These are phyloP conservation scores for Coracopsis vasa DNA, from an alignment of 2,113 vertebrate genomes.

Conservation along the genomic window DNA sequence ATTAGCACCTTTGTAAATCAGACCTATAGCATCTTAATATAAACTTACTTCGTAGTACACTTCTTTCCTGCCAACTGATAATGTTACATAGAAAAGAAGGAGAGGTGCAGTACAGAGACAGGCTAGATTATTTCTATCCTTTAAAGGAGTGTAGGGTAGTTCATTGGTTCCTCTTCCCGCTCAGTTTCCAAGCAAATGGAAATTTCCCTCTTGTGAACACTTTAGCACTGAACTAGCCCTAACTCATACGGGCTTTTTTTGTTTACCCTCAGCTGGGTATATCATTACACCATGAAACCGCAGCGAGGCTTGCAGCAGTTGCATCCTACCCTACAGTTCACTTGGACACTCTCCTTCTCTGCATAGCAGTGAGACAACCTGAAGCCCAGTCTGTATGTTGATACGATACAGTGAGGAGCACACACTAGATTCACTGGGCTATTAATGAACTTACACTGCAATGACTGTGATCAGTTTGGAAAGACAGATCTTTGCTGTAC, in stretches of 20 bases:
- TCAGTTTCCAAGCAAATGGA: neutral
- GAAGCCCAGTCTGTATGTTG: neutral
- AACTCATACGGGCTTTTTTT: rapidly evolving
- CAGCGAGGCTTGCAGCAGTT: neutral
- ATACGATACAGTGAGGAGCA: neutral
- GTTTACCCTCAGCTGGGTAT: neutral
- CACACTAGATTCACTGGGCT: neutral
- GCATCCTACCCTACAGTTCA: rapidly evolving
- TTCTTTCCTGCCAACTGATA: neutral
- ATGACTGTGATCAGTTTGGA: neutral
- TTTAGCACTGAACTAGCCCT: rapidly evolving
- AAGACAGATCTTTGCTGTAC: neutral
- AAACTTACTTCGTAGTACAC: neutral
- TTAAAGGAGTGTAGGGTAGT: neutral
- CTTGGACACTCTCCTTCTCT: neutral
- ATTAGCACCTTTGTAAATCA: neutral
- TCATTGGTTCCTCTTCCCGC: neutral
- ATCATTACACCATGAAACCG: rapidly evolving
- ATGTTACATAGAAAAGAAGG: neutral
- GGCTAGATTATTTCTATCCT: rapidly evolving
- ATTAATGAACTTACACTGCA: neutral
- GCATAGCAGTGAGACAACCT: neutral
- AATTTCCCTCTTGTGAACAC: rapidly evolving
- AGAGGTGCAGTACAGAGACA: neutral
- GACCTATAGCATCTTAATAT: neutral